Conservation (phyloP, 37 sponge, comb jelly and placozoan genomes). For the Haliclona indistincta region DNA sequence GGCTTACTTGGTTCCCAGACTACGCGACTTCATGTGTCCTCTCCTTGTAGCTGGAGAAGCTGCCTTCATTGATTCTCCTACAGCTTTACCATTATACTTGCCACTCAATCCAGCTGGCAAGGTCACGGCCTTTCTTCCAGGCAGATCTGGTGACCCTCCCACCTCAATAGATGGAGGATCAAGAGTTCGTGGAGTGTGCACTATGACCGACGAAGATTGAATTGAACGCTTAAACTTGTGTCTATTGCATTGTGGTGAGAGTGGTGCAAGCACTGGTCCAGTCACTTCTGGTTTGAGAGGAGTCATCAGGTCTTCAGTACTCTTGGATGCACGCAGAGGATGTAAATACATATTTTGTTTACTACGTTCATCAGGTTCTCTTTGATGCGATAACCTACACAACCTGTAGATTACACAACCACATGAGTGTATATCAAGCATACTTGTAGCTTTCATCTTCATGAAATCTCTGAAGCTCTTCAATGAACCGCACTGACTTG, state of each 20-base stretch:
- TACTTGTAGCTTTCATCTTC: conserved; percentile 80
- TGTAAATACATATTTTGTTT: background rate
- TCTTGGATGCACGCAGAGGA: conserved; percentile 34
- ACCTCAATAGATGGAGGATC: background rate
- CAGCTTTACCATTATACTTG: background rate
- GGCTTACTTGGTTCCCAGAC: conserved; percentile 70
- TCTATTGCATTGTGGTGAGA: no score
- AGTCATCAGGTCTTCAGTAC: conserved; percentile 46
- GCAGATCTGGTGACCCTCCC: background rate
- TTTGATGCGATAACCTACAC: conserved; percentile 28
- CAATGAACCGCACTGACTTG: conserved; percentile 51
- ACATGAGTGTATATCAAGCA: conserved; percentile 2
- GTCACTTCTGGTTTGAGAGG: conserved; percentile 6
- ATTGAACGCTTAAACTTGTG: background rate
- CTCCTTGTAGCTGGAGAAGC: conserved; percentile 24
- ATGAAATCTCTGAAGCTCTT: conserved; percentile 80
- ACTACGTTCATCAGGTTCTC: conserved; percentile 21
- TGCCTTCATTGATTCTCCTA: background rate
- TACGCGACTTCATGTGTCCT: conserved; percentile 61
- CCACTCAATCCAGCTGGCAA: background rate
- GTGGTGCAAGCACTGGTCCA: background rate
- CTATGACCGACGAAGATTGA: background rate
- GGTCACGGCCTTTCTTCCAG: background rate
- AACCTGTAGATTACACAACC: background rate
- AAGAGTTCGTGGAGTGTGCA: background rate